Conservation (phyloP, 2,888 invertebrate species). For the Erannis defoliaria region DNA sequence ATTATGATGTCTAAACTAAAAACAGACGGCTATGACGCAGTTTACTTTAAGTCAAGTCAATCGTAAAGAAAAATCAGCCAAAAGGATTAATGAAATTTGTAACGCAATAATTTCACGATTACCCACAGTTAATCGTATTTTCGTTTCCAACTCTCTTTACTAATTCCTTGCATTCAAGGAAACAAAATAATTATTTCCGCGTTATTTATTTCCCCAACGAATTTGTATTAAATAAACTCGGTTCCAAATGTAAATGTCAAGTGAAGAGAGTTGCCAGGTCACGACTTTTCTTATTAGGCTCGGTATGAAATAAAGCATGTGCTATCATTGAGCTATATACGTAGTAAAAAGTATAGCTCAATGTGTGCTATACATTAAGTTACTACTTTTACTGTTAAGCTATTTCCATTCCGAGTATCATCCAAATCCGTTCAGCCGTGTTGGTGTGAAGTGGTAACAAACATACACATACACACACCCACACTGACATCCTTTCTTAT, state of each 20-base stretch:
- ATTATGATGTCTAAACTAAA: too few relatives aligned
- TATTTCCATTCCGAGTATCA: too few relatives aligned
- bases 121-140: not conserved
- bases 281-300: slow-evolving; percentile 11
- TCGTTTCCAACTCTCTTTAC: not conserved
- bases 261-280: slow-evolving; percentile 20
- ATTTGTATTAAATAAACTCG: slow-evolving; percentile 22
- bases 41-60: too few relatives aligned
- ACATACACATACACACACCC: too few relatives aligned
- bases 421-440: too few relatives aligned
- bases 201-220: slow-evolving; percentile 20
- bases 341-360: too few relatives aligned
- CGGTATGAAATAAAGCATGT: not conserved
- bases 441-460: too few relatives aligned
- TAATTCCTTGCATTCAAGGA: slow-evolving; percentile 2
- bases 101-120: not conserved
- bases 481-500: too few relatives aligned
- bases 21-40: too few relatives aligned
- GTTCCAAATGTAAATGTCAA: slow-evolving; percentile 13
- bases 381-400: too few relatives aligned
- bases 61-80: not conserved
- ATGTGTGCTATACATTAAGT: too few relatives aligned
- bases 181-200: slow-evolving; percentile 11
- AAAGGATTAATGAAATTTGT: not conserved
- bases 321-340: too few relatives aligned